phyloP scores from a whole-genome alignment of 1,140 invertebrate genomes.

The Drosophila parvula region DNA sequence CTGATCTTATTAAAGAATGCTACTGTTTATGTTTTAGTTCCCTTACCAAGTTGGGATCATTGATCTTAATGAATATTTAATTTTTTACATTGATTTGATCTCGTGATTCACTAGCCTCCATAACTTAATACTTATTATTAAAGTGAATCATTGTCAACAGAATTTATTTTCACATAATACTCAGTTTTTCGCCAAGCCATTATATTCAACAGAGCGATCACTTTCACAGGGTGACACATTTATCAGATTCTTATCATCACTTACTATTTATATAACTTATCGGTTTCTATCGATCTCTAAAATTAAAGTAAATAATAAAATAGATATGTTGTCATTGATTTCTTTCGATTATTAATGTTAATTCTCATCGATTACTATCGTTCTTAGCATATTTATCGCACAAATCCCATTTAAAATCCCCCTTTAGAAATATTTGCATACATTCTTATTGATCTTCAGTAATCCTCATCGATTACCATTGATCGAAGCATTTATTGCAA shows the following conservation, averaged over 20 bases:
- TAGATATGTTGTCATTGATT: not conserved
- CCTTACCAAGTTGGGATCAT: not conserved
- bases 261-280: not conserved
- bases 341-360: not conserved
- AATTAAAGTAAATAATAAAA: not conserved
- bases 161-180: not conserved
- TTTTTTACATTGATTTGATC: not conserved
- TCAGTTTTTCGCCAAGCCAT: not conserved
- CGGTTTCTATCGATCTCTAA: not conserved
- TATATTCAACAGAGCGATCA: not conserved
- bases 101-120: constrained; percentile 5
- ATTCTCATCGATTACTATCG: not conserved
- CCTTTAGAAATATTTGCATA: too few relatives aligned
- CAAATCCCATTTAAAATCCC: too few relatives aligned
- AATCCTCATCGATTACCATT: not conserved
- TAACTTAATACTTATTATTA: not conserved
- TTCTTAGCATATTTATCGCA: not conserved
- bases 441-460: too few relatives aligned
- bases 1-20: not conserved
- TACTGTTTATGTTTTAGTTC: not conserved
- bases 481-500: not conserved
- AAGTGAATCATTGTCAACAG: constrained; percentile 11
- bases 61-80: constrained; percentile 5
- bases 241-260: not conserved
- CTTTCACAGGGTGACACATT: not conserved